Conservation (phyloP, 2,113 vertebrate species). For the Otis tarda region DNA sequence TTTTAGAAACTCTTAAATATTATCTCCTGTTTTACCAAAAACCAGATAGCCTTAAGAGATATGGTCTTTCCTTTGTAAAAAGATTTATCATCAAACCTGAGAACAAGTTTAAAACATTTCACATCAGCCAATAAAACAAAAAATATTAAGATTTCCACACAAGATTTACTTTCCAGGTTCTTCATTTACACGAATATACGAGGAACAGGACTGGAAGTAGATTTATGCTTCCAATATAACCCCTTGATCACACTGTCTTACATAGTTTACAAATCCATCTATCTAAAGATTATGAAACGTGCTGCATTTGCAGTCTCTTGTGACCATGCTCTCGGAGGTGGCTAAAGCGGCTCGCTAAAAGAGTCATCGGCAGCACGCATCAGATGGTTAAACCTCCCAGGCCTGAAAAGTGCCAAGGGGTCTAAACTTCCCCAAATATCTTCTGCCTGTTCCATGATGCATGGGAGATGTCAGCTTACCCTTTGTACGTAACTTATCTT, state of each 20-base stretch:
- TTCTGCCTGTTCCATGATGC: not conserved
- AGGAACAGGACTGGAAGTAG: not conserved
- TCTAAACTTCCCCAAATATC: not conserved
- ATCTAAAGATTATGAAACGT: constrained; percentile 5
- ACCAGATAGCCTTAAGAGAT: not conserved
- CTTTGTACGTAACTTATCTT: not conserved
- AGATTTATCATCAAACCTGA: not conserved
- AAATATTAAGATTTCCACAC: not conserved
- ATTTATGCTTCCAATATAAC: not conserved
- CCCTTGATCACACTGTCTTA: constrained; percentile 2
- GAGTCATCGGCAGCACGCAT: not conserved
- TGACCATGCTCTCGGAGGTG: not conserved
- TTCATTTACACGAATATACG: not conserved
- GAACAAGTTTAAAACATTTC: not conserved
- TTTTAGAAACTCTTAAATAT: not conserved
- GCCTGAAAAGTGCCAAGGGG: not conserved
- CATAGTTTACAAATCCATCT: not conserved
- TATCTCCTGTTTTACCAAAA: not conserved
- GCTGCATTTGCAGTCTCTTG: not conserved
- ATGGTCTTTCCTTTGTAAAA: not conserved
- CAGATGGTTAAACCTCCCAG: not conserved
- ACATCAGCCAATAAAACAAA: not conserved
- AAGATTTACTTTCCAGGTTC: not conserved
- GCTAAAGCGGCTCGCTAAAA: not conserved
- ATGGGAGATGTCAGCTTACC: not conserved